These are phyloP conservation scores for Drosophila vallismaia DNA, from an alignment of 2,888 invertebrate genomes.

Conservation along the genomic window DNA sequence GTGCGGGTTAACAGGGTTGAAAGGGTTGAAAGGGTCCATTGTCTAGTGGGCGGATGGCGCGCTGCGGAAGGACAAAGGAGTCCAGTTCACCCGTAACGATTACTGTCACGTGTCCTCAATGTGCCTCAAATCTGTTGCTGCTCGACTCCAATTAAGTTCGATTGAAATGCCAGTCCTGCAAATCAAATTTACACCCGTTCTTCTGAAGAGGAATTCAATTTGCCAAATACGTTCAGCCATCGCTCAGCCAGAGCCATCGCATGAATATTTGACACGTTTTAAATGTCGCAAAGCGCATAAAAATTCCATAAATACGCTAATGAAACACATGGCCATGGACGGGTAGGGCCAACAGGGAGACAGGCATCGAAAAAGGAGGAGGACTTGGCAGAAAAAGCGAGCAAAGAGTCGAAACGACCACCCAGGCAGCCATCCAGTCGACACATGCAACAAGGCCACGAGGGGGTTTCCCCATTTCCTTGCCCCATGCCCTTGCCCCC, in stretches of 20 bases:
- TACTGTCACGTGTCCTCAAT: not conserved
- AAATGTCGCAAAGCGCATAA: constrained; percentile 56
- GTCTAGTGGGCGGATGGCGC: not conserved
- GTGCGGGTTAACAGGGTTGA: constrained; percentile 45
- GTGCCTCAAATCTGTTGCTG: not conserved
- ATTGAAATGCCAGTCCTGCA: constrained; percentile 19
- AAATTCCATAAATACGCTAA: constrained; percentile 76
- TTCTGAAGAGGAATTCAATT: constrained; percentile 43
- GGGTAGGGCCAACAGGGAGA: constrained; percentile 9
- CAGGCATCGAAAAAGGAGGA: constrained; percentile 3
- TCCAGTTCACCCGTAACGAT: not conserved
- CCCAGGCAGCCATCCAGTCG: constrained; percentile 23
- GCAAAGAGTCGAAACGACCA: constrained; percentile 21
- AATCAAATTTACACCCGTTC: constrained; percentile 32
- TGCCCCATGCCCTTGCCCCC: constrained; percentile 2
- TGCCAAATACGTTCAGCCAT: constrained; percentile 48
- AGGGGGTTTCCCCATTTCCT: constrained; percentile 9
- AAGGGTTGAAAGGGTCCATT: constrained; percentile 32
- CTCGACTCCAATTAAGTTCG: constrained; percentile 25
- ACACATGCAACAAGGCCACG: constrained; percentile 19
- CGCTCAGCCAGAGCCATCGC: constrained; percentile 29
- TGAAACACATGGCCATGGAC: constrained; percentile 60
- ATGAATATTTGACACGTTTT: constrained; percentile 59
- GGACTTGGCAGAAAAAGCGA: constrained; percentile 12
- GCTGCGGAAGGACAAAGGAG: not conserved